These are phyloP conservation scores for Nymphicus hollandicus DNA, from an alignment of 2,113 vertebrate genomes.

Conservation along the genomic window DNA sequence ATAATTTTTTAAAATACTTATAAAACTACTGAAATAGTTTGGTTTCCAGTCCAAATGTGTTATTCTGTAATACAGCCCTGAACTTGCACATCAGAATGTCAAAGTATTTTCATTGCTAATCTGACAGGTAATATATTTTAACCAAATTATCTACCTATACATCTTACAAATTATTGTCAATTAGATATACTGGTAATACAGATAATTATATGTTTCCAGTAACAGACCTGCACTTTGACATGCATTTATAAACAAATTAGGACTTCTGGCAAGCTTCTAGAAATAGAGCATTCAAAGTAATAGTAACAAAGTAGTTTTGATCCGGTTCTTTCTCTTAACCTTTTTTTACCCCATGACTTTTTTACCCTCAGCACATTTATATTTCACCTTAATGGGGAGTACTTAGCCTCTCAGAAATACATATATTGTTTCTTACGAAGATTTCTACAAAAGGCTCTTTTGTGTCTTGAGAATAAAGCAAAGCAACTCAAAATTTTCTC, in stretches of 20 bases:
- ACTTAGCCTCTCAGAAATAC: background rate
- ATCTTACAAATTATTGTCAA: conserved; percentile 44
- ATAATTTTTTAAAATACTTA: background rate
- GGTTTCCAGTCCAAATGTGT: background rate
- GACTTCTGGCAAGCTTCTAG: conserved; percentile 55
- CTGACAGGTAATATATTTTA: conserved; percentile 35
- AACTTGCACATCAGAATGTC: background rate
- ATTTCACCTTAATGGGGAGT: background rate
- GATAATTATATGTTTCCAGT: conserved; percentile 52
- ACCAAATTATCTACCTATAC: conserved; percentile 15
- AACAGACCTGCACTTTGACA: conserved; percentile 43
- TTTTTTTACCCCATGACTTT: background rate
- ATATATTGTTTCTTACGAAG: background rate
- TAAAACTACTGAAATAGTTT: background rate
- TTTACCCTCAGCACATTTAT: background rate
- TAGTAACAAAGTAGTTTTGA: conserved; percentile 17
- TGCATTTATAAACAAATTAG: conserved; percentile 62
- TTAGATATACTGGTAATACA: conserved; percentile 46
- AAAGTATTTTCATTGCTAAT: background rate
- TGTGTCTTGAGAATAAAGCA: background rate
- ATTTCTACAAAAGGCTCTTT: background rate
- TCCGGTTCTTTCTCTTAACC: background rate
- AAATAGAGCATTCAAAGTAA: conserved; percentile 44
- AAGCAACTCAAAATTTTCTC: background rate
- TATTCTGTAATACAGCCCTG: background rate